A percentile compares a stretch with the other conserved stretches of the same genome.
Conservation (phyloP, 2,888 invertebrate species). For the Cheilosia soror region DNA sequence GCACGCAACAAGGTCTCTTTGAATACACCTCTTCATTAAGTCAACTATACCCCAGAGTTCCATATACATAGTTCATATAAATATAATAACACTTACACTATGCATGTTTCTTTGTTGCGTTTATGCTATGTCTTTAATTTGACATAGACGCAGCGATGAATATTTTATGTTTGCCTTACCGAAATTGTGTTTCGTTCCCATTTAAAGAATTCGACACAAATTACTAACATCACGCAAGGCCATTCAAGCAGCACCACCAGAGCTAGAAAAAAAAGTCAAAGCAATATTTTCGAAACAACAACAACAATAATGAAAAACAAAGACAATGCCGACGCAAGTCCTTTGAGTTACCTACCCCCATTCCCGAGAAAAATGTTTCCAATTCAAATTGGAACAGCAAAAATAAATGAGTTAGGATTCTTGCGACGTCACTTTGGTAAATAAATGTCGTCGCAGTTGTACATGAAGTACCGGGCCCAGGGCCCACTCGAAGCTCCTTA, state of each 20-base stretch:
- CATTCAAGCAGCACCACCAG: slow-evolving; percentile 15
- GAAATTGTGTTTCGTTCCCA: slow-evolving; percentile 36
- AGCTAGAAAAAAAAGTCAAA: slow-evolving; percentile 28
- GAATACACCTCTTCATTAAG: too few relatives aligned
- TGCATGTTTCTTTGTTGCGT: background rate
- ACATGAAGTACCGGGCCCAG: slow-evolving; percentile 7
- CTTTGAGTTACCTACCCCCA: slow-evolving; percentile 25
- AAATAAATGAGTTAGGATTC: slow-evolving; percentile 49
- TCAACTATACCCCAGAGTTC: too few relatives aligned
- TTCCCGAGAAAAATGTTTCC: slow-evolving; percentile 52
- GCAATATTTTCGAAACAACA: slow-evolving; percentile 21
- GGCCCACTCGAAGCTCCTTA: slow-evolving; percentile 12
- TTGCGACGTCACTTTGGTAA: slow-evolving; percentile 47
- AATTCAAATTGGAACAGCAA: slow-evolving; percentile 56
- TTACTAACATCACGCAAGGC: slow-evolving; percentile 57
- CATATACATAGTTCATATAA: too few relatives aligned
- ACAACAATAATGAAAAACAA: slow-evolving; percentile 1
- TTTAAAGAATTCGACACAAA: slow-evolving; percentile 52
- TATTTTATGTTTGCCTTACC: slow-evolving; percentile 37
- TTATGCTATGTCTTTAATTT: background rate
- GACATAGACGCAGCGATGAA: slow-evolving; percentile 36
- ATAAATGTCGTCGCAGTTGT: slow-evolving; percentile 28
- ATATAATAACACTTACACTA: too few relatives aligned
- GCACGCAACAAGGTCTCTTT: too few relatives aligned
- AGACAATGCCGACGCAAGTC: slow-evolving; percentile 2